Base-by-base conservation (phyloP, 2,888 invertebrate species). In the Apodemia zela region DNA sequence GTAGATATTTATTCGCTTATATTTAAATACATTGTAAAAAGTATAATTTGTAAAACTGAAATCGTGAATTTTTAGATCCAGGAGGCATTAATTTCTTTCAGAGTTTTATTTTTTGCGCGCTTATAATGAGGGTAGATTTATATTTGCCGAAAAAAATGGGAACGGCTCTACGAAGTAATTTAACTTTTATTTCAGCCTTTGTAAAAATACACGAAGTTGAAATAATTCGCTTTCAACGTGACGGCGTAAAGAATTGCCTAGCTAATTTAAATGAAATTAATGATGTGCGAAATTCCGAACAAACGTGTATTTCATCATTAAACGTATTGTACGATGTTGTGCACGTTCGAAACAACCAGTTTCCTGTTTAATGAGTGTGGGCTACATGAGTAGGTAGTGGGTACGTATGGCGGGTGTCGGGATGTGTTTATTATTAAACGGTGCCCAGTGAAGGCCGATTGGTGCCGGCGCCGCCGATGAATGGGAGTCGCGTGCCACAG, bases 401-500 rank as follows among this genome's bases (percentile, higher is more conserved):
- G 51, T 54, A 21, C 51, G 21, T 54, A 54, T 25, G 51, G 18
- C 51, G 57, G 59, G 67, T 70, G 70, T 68, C 72, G 73, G 79
- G 76, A 83, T 80, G 80, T 42, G 42, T 81, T 79, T 81, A 78
- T 82, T 81, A 81, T 78, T 79, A 73, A 76, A 42, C 42, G 42
- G 42, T 42, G 42, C 68, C 67, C 63, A 83, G 80, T 80, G 86
- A 85, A 87, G 87, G 85, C 77, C 84, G 78, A 61, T 63, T 63
- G 63, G 68, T 73, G 75, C 73, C 78, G 75, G 78, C 80, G 78
- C 75, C 75, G 75, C 67, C 75, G 71, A 81, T 88, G 87, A 87
- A 87, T 87, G 87, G 69, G 80, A 82, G 75, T 80, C 81, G 85
- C 87, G 85, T 84, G 80, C 76, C 76, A 15, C 42, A 74, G 66